Base-by-base conservation (phyloP, 2,797 vertebrate genomes). In the Siniperca undulata region DNA sequence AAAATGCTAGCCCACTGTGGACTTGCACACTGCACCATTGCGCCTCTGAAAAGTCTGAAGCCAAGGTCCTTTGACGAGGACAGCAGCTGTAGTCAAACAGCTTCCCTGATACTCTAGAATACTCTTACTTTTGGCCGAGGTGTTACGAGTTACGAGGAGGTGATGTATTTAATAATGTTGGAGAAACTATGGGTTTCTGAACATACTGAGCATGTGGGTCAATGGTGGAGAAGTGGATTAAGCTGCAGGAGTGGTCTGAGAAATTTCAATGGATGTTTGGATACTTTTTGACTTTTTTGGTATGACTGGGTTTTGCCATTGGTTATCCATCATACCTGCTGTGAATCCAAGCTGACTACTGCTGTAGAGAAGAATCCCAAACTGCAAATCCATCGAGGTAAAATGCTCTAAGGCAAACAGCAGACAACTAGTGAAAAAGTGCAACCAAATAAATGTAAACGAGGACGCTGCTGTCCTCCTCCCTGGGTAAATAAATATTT, bases 401-500 rank as follows among this genome's bases (percentile, higher is more conserved):
- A 67, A 70, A 17, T 22, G 61, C 40, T 69, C 5, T 20, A 0
- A 46, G 74, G 62, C 19, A 50, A 66, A 74, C 27, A 0, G 24
- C 46, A 27, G 38, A 30, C 50, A 56, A 27, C 2, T 3, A 27
- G 24, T 34, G 22, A 64, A 61, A 59, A 67, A 50, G 38, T 66
- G 14, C 19, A 50, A 17, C 38, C 42, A 55, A 70, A 68, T 64
- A 11, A 24, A 68, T 19, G 65, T 2, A 42, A 73, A 56, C 3
- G 2, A 48, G 30, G 24, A 40, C 0, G 1, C 24, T 12, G 27
- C 56, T 27, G 24, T 60, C 61, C 13, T 22, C n/a, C 55, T 52
- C 61, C 14, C 24, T 10, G 61, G 16, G 61, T 52, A 61, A 82
- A 85, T 70, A 67, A 10, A 70, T 76, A 27, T 75, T 66, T 42